Base-by-base conservation (phyloP, 2,888 invertebrate genomes). In the Tanypteryx hageni region DNA sequence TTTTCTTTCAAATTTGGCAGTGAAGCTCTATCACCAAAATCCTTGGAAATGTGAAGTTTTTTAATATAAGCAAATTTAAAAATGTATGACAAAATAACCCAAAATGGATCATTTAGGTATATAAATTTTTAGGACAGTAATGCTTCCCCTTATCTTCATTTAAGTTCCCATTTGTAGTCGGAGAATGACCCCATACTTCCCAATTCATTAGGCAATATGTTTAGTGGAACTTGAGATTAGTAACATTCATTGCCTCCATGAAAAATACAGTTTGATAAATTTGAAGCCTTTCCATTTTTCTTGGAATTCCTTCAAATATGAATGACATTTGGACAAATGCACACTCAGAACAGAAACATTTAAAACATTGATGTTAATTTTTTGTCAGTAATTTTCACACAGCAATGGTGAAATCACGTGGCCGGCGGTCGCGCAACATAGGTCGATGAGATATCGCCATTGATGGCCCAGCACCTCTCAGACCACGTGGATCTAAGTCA, bases 321-420 rank as follows among this genome's bases (percentile, higher is more conserved):
- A 61, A 64, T 89, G 89, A 58, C 44, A 58, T 89, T 44, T 31
- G 64, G 56, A 64, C 64, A 89, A 44, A 58, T 68, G 89, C 89
- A 89, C 89, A 89, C n/a, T 89, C 31, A 89, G 58, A 58, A 56
- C 18, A 44, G 64, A 89, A 64, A 76, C 76, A 76, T 76, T 76
- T 76, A 76, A 76, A 64, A 64, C 11, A 89, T 59, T 44, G 44
- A 64, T 22, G 44, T 31, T 89, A 64, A 14, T 18, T 22, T 76
- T 16, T 22, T 16, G 92, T 94, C 93, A 22, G 93, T 94, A 93
- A 93, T 94, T 22, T 93, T 95, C 94, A 95, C 94, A 95, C 95
- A 93, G 95, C 95, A 94, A 95, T 95, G 93, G 95, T 95, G 94
- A 95, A 95, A 94, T 95, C 95, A 82, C 85, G 93, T 59, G 59